Evolutionary conservation across 2,888 invertebrate species (phyloP), one percentile per base, ranked within the genome.

Genomic region (Pseudanteris insignis): DNA sequence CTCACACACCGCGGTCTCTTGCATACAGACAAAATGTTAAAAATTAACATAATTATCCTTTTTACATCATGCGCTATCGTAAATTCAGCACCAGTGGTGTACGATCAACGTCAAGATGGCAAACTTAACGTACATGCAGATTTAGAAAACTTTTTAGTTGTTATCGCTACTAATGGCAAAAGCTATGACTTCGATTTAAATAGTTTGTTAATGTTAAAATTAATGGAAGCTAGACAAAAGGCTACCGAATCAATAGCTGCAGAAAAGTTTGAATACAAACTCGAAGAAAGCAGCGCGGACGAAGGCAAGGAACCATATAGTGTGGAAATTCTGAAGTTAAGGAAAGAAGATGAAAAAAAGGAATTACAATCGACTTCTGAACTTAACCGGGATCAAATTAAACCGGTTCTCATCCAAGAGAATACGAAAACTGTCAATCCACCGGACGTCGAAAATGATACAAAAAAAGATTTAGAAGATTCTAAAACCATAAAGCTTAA

Each of bases 41-140:
- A 6, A 9, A 2, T 6, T 7, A 5, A 8, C n/a, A 6, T 41
- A 14, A 30, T 47, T 2, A n/a, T 2, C 0, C 25, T 41, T 6
- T 3, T 47, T 10, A 12, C 26, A 10, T 8, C 1, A 0, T 15
- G 47, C 1, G 28, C 14, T 3, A 4, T 25, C 7, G 55, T 78
- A 48, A 67, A 73, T 48, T 73, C 69, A 9, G 69, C 79, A 7
- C 81, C 83, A 29, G 72, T 75, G 33, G 75, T 71, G 26, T 86
- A 86, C 81, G 87, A 92, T 76, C 89, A 91, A 73, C 84, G 89
- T 0, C 91, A 92, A 76, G 88, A 90, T 50, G 91, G 92, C n/a
- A 85, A 88, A 1, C 75, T 84, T 62, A 91, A 92, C 77, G 84
- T 90, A 7, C 84, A 87, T 40, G 88, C 89, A 0, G 88, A 90